phyloP scores from a whole-genome alignment of 2,113 vertebrate species.

The Cyphomyrus plagiostoma region DNA sequence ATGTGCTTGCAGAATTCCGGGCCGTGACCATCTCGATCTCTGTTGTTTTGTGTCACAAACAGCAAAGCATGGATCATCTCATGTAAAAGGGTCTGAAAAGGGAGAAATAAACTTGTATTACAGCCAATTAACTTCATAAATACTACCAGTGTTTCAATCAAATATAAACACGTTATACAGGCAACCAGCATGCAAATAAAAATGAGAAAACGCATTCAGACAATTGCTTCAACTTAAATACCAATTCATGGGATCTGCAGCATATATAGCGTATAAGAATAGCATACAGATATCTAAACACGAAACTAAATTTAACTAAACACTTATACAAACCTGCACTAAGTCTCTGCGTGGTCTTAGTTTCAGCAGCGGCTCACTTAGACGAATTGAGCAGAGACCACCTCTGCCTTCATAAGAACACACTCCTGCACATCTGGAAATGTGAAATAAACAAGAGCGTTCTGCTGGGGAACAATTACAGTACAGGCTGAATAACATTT shows the following conservation, averaged over 20 bases:
- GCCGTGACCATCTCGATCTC: slow-evolving; percentile 82
- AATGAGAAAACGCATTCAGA: background rate
- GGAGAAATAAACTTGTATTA: background rate
- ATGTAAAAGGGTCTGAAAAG: slow-evolving; percentile 81
- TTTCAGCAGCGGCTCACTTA: slow-evolving; percentile 88
- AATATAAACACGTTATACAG: background rate
- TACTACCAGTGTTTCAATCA: background rate
- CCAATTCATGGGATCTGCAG: background rate
- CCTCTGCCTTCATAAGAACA: slow-evolving; percentile 85
- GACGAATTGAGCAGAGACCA: slow-evolving; percentile 86
- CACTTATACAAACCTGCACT: slow-evolving; percentile 67
- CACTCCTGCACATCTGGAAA: slow-evolving; percentile 80
- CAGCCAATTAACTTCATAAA: background rate
- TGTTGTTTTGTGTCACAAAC: slow-evolving; percentile 88
- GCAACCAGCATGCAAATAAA: background rate
- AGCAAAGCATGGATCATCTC: slow-evolving; percentile 98
- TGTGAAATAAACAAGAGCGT: background rate
- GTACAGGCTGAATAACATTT: background rate
- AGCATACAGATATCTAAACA: background rate
- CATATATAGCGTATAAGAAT: background rate
- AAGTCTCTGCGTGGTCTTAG: slow-evolving; percentile 86
- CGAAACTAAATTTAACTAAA: background rate
- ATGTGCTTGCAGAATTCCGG: slow-evolving; percentile 96
- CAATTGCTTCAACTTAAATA: background rate
- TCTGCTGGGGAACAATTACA: background rate